Evolutionary conservation across 2,113 vertebrate species (phyloP).

Genomic region (Azemiops feae): DNA sequence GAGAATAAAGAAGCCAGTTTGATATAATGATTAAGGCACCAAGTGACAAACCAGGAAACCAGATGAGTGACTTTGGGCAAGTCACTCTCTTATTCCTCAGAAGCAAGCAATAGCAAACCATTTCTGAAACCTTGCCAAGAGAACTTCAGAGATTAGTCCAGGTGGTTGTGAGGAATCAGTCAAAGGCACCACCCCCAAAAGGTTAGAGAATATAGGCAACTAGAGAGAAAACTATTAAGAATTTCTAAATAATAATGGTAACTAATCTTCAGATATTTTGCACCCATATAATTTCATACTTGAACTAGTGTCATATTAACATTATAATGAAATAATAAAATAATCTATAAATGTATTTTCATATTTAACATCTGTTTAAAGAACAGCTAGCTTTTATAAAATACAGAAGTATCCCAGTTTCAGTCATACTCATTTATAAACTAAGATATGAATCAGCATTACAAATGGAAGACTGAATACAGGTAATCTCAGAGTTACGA

Average conservation of each 20-base stretch:
- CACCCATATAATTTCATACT: constrained; percentile 10
- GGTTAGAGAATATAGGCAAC: background rate
- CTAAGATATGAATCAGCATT: background rate
- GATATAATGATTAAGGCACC: background rate
- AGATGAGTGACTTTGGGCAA: background rate
- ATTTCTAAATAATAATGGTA: background rate
- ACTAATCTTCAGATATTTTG: constrained; percentile 4
- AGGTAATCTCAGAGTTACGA: too few relatives aligned
- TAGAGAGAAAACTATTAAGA: background rate
- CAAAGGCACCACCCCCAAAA: background rate
- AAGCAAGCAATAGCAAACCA: background rate
- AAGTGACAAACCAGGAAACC: background rate
- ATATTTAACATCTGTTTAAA: constrained; percentile 6
- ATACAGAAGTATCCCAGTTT: background rate
- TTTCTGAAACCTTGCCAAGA: background rate
- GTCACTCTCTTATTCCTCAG: background rate
- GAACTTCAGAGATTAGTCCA: background rate
- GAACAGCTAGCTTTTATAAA: background rate
- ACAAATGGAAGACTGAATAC: background rate
- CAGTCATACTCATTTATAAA: background rate
- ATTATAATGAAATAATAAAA: background rate
- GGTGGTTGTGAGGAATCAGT: background rate
- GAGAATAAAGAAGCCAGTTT: background rate
- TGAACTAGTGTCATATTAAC: background rate
- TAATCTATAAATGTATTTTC: background rate